These are phyloP conservation scores for Sturmia bella DNA, from an alignment of 2,888 invertebrate genomes.

Conservation along the genomic window DNA sequence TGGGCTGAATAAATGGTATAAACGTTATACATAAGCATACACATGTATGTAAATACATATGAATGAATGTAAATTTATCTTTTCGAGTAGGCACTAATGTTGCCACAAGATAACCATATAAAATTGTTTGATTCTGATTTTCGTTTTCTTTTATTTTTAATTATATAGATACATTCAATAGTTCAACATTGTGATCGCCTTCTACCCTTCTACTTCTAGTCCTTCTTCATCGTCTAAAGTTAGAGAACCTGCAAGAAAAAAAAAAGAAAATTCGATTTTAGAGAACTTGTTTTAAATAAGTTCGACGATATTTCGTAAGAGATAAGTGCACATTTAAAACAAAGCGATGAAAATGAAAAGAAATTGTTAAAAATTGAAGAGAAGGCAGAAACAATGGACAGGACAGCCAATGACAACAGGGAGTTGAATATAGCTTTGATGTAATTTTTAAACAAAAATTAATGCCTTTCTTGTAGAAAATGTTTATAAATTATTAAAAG, in stretches of 20 bases:
- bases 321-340: background rate
- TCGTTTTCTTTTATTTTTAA: too few species aligned
- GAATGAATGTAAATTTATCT: too few species aligned
- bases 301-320: slow-evolving; percentile 9
- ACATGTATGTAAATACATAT: too few species aligned
- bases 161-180: too few species aligned
- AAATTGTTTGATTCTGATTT: too few species aligned
- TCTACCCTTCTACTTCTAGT: background rate
- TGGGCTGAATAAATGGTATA: too few species aligned
- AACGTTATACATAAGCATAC: too few species aligned
- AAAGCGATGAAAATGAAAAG: slow-evolving; percentile 13
- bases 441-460: slow-evolving; percentile 2
- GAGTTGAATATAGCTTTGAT: background rate
- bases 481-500: background rate
- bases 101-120: too few species aligned
- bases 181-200: background rate
- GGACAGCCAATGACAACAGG: background rate
- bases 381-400: background rate
- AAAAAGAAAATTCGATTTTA: slow-evolving; percentile 5
- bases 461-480: background rate
- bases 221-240: background rate
- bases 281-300: background rate
- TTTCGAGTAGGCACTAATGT: too few species aligned
- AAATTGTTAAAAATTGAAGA: slow-evolving; percentile 2
- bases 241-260: slow-evolving; percentile 10